These are phyloP conservation scores for Leptinotarsa peninsularis DNA, from an alignment of 2,888 invertebrate species.

Conservation along the genomic window DNA sequence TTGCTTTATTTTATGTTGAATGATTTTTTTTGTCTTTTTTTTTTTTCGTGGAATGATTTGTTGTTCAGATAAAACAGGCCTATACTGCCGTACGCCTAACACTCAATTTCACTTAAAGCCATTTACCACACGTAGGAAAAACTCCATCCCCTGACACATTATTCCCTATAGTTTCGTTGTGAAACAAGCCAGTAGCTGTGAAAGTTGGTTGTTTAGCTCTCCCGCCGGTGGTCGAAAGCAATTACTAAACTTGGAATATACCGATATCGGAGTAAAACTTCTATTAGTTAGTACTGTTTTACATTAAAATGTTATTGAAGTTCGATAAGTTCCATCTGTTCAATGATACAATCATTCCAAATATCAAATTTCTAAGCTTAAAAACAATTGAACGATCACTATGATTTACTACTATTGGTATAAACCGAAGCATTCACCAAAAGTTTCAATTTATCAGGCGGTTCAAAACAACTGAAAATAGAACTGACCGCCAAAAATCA, in stretches of 20 bases:
- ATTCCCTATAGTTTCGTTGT: slow-evolving; percentile 25
- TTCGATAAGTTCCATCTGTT: too few relatives aligned
- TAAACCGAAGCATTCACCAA: too few relatives aligned
- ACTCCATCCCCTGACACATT: slow-evolving; percentile 29
- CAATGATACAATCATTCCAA: too few relatives aligned
- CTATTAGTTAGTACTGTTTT: too few relatives aligned
- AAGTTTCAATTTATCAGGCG: too few relatives aligned
- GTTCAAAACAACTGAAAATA: too few relatives aligned
- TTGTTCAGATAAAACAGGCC: slow-evolving; percentile 11
- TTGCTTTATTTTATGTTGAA: background rate
- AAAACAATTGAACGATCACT: too few relatives aligned
- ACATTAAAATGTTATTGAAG: too few relatives aligned
- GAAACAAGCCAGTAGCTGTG: slow-evolving; percentile 26
- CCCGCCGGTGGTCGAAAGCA: slow-evolving; percentile 28
- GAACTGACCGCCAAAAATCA: too few relatives aligned
- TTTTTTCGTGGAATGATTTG: background rate
- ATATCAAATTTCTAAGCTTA: too few relatives aligned
- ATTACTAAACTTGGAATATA: background rate
- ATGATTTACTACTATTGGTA: too few relatives aligned
- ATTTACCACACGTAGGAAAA: slow-evolving; percentile 33
- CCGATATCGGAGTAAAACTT: too few relatives aligned
- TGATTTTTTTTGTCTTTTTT: background rate
- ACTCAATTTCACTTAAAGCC: slow-evolving; percentile 38
- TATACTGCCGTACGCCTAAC: slow-evolving; percentile 22
- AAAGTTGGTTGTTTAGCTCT: slow-evolving; percentile 22